Percentiles rank a stretch among this genome's conserved stretches.
Evolutionary conservation across 2,888 invertebrate species (phyloP).

Genomic region (Trissonchulus sp.): DNA sequence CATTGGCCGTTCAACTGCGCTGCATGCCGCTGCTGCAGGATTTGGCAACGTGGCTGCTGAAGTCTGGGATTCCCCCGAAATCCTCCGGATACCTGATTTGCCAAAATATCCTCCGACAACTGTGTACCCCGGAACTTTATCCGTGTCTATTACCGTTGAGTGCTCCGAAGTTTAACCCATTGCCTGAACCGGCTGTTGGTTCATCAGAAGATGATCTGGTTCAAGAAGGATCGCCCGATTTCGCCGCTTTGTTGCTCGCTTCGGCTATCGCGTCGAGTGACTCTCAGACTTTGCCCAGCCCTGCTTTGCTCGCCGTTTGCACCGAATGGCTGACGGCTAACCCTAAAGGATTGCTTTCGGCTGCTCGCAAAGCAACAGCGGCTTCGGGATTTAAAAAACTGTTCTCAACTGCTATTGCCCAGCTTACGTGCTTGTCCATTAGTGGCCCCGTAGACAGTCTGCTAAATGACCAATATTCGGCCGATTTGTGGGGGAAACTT

Average conservation of each 20-base stretch:
- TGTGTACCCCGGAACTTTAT: not conserved
- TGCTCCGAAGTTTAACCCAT: not conserved
- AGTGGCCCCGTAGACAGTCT: not conserved
- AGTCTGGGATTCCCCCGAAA: not conserved
- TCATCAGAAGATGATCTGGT: not conserved
- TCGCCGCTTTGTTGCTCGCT: not conserved
- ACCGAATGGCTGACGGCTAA: not conserved
- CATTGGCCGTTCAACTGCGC: conserved; percentile 30
- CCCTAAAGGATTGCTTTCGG: not conserved
- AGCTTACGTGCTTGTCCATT: not conserved
- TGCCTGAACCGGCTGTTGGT: not conserved
- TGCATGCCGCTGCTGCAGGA: conserved; percentile 28
- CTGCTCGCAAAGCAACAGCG: not conserved
- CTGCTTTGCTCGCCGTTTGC: not conserved
- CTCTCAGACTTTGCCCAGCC: not conserved
- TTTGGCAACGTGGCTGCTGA: conserved; percentile 32
- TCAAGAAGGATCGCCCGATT: not conserved
- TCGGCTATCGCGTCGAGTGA: not conserved
- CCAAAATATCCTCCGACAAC: not conserved
- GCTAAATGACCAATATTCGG: too few relatives aligned
- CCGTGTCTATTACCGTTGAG: not conserved
- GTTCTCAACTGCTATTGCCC: not conserved
- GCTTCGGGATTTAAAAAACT: not conserved
- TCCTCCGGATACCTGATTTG: not conserved
- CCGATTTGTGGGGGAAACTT: too few relatives aligned